Conservation (phyloP, 2,797 vertebrate genomes). For the Ctenopoma multispine region DNA sequence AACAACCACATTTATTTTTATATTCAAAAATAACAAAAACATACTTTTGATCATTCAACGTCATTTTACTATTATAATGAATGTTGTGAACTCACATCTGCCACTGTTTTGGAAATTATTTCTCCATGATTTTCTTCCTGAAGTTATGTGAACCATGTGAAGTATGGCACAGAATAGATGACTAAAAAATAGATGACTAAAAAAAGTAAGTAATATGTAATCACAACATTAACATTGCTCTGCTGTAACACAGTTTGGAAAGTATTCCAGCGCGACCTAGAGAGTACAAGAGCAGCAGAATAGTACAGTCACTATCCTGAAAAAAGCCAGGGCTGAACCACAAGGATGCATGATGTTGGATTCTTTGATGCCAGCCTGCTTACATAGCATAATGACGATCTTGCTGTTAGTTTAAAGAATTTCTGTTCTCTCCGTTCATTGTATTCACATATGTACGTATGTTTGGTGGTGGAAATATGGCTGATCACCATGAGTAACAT, state of each 20-base stretch:
- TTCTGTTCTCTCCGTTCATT: constrained; percentile 48
- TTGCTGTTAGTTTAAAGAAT: constrained; percentile 63
- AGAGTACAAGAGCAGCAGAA: constrained; percentile 29
- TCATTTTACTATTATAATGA: neutral
- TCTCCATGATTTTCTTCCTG: neutral
- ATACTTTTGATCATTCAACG: neutral
- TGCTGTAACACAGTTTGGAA: constrained; percentile 46
- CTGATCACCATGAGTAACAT: constrained; percentile 54
- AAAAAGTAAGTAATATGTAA: neutral
- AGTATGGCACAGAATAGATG: constrained; percentile 2
- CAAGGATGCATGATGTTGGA: constrained; percentile 79
- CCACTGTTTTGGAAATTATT: neutral
- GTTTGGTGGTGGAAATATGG: constrained; percentile 45
- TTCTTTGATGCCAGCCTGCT: constrained; percentile 85
- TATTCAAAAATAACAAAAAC: neutral
- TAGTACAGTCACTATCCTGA: constrained; percentile 16
- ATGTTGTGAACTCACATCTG: neutral
- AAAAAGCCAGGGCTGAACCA: constrained; percentile 69
- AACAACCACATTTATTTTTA: neutral
- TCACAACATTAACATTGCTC: too few relatives aligned
- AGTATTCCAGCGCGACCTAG: constrained; percentile 39
- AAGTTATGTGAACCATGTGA: constrained; percentile 11
- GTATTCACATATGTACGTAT: constrained; percentile 59
- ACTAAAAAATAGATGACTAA: neutral
- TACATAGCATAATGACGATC: constrained; percentile 82